phyloP scores from a whole-genome alignment of 2,888 invertebrate species.

The Lasioglossum malachurum region DNA sequence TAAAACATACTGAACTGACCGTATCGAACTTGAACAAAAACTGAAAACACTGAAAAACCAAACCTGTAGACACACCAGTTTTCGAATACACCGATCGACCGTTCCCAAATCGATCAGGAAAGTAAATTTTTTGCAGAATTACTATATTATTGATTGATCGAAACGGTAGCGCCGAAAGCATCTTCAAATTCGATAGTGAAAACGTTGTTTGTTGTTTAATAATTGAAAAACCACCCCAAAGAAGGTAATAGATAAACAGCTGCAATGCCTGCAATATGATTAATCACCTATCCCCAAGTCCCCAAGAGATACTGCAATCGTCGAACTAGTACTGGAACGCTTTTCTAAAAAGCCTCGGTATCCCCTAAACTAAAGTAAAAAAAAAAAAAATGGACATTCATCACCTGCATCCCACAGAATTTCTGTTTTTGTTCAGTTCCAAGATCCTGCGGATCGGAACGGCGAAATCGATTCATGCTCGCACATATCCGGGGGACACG shows the following conservation, averaged over 20 bases:
- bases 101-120: too few relatives aligned
- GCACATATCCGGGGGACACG: conserved; percentile 65
- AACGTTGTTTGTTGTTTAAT: not conserved
- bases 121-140: too few relatives aligned
- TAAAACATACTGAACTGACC: too few relatives aligned
- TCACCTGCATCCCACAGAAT: conserved; percentile 51
- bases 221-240: not conserved
- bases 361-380: not conserved
- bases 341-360: not conserved
- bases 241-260: not conserved
- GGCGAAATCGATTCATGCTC: conserved; percentile 68
- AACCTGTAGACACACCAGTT: too few relatives aligned
- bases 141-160: too few relatives aligned
- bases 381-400: conserved; percentile 47
- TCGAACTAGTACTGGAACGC: not conserved
- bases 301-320: not conserved
- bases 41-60: too few relatives aligned
- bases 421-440: conserved; percentile 37
- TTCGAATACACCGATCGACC: too few relatives aligned
- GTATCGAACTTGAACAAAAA: too few relatives aligned
- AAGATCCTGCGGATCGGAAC: conserved; percentile 60
- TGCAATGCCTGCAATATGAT: not conserved
- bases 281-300: not conserved
- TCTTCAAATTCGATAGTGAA: too few relatives aligned
- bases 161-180: too few relatives aligned